Evolutionary conservation across 2,797 vertebrate species (phyloP).

Genomic region (Trachops cirrhosus): DNA sequence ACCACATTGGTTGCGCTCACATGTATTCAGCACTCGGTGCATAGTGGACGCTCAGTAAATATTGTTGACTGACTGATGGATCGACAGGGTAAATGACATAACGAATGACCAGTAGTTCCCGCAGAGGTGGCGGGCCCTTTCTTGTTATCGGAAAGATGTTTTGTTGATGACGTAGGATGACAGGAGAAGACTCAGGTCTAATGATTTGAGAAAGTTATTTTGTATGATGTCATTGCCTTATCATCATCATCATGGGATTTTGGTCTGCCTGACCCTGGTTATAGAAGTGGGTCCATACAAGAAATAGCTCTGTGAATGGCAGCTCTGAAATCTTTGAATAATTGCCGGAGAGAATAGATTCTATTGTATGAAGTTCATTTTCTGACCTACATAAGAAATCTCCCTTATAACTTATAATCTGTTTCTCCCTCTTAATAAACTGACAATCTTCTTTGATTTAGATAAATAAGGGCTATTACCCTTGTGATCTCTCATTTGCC

Average conservation of each 20-base stretch:
- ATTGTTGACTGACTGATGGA: background rate
- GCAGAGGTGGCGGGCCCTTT: background rate
- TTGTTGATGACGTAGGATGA: background rate
- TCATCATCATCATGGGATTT: background rate
- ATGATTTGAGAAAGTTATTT: background rate
- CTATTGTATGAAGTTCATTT: background rate
- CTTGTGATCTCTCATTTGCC: background rate
- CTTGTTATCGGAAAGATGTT: background rate
- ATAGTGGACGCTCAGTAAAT: background rate
- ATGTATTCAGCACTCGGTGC: background rate
- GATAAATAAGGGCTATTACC: background rate
- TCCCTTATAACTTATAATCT: background rate
- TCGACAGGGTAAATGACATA: background rate
- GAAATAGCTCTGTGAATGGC: background rate
- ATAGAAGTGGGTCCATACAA: background rate
- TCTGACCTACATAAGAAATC: background rate
- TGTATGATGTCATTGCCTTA: background rate
- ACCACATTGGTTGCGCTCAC: background rate
- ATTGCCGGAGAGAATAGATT: background rate
- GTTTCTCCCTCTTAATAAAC: background rate
- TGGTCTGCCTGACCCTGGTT: background rate
- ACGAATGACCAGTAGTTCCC: background rate
- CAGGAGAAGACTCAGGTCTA: background rate
- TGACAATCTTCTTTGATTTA: background rate
- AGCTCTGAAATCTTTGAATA: background rate